Percentiles rank a stretch among this genome's conserved stretches.
phyloP scores from a whole-genome alignment of 2,113 vertebrate species.

The Odocoileus hemionus region DNA sequence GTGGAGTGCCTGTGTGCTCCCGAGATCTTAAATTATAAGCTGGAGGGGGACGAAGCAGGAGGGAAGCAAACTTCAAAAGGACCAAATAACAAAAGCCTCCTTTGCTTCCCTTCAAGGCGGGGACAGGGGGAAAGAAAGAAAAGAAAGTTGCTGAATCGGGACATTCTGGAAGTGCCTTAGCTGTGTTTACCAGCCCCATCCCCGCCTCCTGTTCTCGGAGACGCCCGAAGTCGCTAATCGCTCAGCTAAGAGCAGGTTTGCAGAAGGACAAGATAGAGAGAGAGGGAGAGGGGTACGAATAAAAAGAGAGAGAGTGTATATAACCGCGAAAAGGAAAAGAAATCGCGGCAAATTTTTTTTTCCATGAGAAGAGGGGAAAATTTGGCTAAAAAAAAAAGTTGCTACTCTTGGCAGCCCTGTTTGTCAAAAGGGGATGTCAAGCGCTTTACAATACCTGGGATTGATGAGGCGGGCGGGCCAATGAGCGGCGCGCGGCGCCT shows the following conservation, averaged over 20 bases:
- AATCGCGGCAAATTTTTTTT: constrained; percentile 20
- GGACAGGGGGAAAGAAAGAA: neutral
- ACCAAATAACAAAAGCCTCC: constrained; percentile 73
- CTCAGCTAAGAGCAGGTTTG: constrained; percentile 21
- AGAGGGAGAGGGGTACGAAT: neutral
- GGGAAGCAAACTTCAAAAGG: constrained; percentile 74
- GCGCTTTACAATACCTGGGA: constrained; percentile 93
- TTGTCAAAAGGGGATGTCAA: constrained; percentile 89
- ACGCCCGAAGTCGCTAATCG: neutral
- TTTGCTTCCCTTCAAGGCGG: constrained; percentile 63
- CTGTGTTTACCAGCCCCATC: constrained; percentile 31
- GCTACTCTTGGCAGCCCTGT: constrained; percentile 85
- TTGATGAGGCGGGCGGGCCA: constrained; percentile 94
- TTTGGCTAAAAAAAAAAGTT: constrained; percentile 80
- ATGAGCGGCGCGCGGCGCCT: constrained; percentile 85
- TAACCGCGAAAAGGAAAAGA: constrained; percentile 12
- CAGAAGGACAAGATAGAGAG: neutral
- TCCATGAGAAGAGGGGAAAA: constrained; percentile 62
- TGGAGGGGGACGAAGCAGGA: constrained; percentile 30
- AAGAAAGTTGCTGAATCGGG: constrained; percentile 79
- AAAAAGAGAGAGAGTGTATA: neutral
- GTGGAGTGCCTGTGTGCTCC: constrained; percentile 56
- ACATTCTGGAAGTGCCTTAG: constrained; percentile 69
- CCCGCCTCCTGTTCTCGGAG: constrained; percentile 22
- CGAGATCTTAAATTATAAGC: constrained; percentile 76